Percentiles rank a stretch among this genome's conserved stretches.
Conservation (phyloP, 2,113 vertebrate species). For the Colaptes auratus region DNA sequence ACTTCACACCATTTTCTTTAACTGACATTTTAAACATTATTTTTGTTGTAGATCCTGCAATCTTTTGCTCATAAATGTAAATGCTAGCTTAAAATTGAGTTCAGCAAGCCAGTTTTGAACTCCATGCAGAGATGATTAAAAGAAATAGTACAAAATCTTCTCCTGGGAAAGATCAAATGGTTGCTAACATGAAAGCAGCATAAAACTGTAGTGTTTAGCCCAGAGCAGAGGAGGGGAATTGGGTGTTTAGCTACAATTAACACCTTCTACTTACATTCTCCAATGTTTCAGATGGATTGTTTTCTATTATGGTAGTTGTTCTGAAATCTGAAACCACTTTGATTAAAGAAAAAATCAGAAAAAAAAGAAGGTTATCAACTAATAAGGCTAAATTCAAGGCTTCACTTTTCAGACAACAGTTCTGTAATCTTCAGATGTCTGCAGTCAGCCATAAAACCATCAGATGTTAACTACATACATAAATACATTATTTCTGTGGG, state of each 20-base stretch:
- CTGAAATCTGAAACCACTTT: conserved; percentile 21
- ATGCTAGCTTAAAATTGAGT: conserved; percentile 47
- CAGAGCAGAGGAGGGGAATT: neutral
- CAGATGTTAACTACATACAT: neutral
- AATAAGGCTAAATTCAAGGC: neutral
- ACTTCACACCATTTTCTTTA: conserved; percentile 12
- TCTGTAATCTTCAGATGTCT: neutral
- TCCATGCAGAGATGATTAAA: conserved; percentile 67
- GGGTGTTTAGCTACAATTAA: conserved; percentile 63
- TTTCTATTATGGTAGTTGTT: conserved; percentile 22
- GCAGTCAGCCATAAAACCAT: neutral
- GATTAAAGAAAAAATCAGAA: neutral
- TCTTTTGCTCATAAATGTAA: conserved; percentile 47
- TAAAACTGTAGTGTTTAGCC: conserved; percentile 44
- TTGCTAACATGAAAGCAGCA: conserved; percentile 62
- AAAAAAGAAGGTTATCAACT: neutral
- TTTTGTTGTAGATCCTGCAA: conserved; percentile 1
- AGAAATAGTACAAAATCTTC: conserved; percentile 59
- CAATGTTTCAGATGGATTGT: neutral
- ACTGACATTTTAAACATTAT: conserved; percentile 22
- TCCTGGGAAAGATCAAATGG: conserved; percentile 72
- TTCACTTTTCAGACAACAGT: neutral
- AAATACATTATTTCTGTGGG: neutral
- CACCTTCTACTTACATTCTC: conserved; percentile 54
- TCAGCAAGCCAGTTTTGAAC: conserved; percentile 51